Base-by-base conservation (phyloP, 2,797 vertebrate species). In the Bovichtus variegatus region DNA sequence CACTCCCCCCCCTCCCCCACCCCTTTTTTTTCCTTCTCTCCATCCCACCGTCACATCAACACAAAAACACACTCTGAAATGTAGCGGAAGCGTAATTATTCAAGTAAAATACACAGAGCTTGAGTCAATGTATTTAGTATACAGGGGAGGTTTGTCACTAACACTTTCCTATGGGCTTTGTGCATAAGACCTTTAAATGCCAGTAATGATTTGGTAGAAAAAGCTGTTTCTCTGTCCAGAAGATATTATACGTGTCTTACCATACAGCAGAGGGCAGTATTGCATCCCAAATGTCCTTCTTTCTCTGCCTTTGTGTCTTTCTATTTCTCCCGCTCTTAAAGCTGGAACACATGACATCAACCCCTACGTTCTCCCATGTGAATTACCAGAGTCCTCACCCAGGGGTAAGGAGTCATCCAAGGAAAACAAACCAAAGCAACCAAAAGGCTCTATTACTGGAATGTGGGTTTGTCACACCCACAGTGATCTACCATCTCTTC, bases 381-480 rank as follows among this genome's bases (percentile, higher is more conserved):
- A 91, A 89, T 91, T 81, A 85, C 81, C 80, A 74, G 74, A 84
- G 87, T 91, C 85, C 88, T 93, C 91, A 90, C 87, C 89, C 89
- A 92, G 82, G 85, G 83, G 81, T 64, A 46, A 89, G 78, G 75
- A 92, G 87, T 88, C 91, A 87, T 92, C 93, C 91, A 91, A 93
- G 86, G 82, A 92, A 93, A 93, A 93, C 92, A 92, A 93, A 91
- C 89, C 86, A 77, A 79, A 80, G 89, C 75, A 87, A 92, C 89
- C 88, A 81, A 91, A 84, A 68, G 82, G 50, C 86, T 91, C 90
- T 93, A 89, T 93, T 87, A 91, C 83, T 90, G 92, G 91, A 92
- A 87, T 83, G 88, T 87, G 91, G 90, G 66, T 89, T 89, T 84
- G 88, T 80, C 83, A 86, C 87, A 84, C 90, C 91, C 90, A 89